A percentile compares a stretch with the other conserved stretches of the same genome.
Evolutionary conservation across 2,888 invertebrate species (phyloP).

Genomic region (Pterostichus madidus): DNA sequence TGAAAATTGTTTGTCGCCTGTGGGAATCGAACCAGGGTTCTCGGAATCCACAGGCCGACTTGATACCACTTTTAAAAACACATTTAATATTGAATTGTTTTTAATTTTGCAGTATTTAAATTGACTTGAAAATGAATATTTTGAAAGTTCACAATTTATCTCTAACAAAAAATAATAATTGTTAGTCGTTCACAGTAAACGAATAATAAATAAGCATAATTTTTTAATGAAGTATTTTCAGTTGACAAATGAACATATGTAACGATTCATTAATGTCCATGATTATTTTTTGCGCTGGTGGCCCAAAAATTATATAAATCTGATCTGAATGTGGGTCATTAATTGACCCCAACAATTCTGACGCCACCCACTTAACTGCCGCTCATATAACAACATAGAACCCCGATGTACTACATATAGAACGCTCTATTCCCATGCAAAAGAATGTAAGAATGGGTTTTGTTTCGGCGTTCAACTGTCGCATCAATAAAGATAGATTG

Average conservation of each 20-base stretch:
- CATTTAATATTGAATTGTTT: no score
- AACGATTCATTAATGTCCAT: slow-evolving; percentile 40
- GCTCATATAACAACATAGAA: neutral
- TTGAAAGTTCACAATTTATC: no score
- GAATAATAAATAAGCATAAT: neutral
- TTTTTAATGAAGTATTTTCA: slow-evolving; percentile 8
- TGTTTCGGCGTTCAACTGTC: slow-evolving; percentile 45
- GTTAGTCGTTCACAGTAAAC: no score
- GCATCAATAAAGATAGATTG: slow-evolving; percentile 69
- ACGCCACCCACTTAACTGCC: slow-evolving; percentile 63
- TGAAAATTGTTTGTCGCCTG: no score
- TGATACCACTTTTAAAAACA: no score
- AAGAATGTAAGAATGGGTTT: slow-evolving; percentile 28
- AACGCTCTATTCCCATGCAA: neutral
- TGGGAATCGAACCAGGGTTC: no score
- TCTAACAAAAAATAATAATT: no score
- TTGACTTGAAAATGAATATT: no score
- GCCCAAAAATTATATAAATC: slow-evolving; percentile 54
- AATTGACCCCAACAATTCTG: slow-evolving; percentile 63
- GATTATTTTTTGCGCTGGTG: slow-evolving; percentile 41
- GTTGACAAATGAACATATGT: neutral
- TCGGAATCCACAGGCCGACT: no score
- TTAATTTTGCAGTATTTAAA: no score
- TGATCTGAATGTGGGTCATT: slow-evolving; percentile 62
- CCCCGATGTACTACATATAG: slow-evolving; percentile 8